Conservation (phyloP, 2,797 vertebrate species). For the Antrozous pallidus region DNA sequence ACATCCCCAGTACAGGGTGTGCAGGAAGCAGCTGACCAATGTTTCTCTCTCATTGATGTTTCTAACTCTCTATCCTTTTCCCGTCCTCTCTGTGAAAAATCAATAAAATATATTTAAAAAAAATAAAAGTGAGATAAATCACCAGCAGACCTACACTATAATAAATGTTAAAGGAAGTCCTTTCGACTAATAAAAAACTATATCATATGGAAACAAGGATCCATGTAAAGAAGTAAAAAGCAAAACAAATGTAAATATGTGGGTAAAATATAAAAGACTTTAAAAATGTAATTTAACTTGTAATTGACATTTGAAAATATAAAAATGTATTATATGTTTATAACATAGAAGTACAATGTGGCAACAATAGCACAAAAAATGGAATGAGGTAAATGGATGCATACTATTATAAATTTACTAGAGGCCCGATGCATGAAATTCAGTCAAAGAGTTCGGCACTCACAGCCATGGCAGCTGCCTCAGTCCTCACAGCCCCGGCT, state of each 20-base stretch:
- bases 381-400: not conserved
- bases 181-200: not conserved
- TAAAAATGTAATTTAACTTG: not conserved
- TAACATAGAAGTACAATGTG: not conserved
- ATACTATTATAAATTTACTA: too few relatives aligned
- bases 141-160: not conserved
- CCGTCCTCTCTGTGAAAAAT: too few relatives aligned
- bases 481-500: too few relatives aligned
- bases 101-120: too few relatives aligned
- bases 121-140: not conserved
- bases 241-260: not conserved
- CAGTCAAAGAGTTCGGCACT: too few relatives aligned
- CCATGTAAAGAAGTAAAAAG: not conserved
- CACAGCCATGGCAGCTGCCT: too few relatives aligned
- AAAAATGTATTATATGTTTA: not conserved
- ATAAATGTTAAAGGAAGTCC: not conserved
- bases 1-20: too few relatives aligned
- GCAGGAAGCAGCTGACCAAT: too few relatives aligned
- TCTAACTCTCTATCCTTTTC: too few relatives aligned
- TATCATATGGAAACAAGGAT: not conserved
- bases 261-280: not conserved
- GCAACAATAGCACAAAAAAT: not conserved
- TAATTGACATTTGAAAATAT: not conserved
- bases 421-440: too few relatives aligned
- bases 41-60: too few relatives aligned